These are phyloP conservation scores for Tokudaia muenninki DNA, from an alignment of 2,797 vertebrate species.

Conservation along the genomic window DNA sequence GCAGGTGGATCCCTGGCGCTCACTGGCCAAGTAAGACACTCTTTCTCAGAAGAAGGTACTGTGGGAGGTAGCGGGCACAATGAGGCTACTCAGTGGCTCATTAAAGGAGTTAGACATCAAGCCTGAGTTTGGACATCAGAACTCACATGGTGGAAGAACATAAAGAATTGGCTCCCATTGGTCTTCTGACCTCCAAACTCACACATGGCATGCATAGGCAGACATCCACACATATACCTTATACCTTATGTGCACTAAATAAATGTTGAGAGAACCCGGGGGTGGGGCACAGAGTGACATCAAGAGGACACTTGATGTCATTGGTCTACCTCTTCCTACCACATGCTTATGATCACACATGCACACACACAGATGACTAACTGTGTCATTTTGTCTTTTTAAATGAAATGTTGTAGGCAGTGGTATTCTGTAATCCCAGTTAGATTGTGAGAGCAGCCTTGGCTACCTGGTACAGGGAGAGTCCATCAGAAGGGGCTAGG, in stretches of 20 bases:
- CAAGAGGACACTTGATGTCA: background rate
- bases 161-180: background rate
- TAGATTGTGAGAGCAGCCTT: background rate
- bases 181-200: background rate
- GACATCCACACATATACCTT: background rate
- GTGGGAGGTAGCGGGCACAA: background rate
- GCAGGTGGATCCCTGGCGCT: background rate
- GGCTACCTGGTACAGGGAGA: background rate
- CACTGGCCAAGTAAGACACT: background rate
- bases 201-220: background rate
- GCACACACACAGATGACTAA: background rate
- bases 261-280: background rate
- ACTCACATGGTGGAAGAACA: background rate
- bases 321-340: background rate
- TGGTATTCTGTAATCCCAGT: background rate
- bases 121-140: background rate
- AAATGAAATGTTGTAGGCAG: background rate
- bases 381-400: background rate
- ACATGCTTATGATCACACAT: background rate
- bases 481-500: background rate
- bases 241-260: background rate
- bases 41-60: background rate
- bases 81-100: background rate
- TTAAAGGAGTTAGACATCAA: background rate
- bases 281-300: rapidly evolving